These are phyloP conservation scores for Colossoma macropomum DNA, from an alignment of 2,113 vertebrate genomes.

Conservation along the genomic window DNA sequence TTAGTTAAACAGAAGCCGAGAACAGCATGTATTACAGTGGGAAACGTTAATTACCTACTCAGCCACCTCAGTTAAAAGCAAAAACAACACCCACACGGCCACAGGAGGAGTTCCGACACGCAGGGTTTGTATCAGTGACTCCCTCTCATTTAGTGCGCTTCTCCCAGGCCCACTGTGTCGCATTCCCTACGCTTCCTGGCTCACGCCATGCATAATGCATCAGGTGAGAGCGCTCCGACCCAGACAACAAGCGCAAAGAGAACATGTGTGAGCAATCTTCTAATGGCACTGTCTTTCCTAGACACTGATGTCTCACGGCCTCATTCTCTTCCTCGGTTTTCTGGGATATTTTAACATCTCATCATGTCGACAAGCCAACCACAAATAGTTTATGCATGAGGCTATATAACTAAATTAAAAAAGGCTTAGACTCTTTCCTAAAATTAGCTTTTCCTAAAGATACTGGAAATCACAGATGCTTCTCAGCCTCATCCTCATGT, in stretches of 20 bases:
- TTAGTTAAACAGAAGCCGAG: neutral
- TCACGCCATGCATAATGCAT: slow-evolving; percentile 43
- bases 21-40: slow-evolving; percentile 15
- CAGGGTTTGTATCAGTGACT: neutral
- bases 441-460: neutral
- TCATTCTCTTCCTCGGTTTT: neutral
- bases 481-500: too few species aligned
- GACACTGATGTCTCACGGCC: neutral
- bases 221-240: slow-evolving; percentile 19
- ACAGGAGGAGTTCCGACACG: slow-evolving; percentile 14
- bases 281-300: neutral
- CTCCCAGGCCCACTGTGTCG: slow-evolving; percentile 3
- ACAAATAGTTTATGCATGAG: neutral
- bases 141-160: neutral
- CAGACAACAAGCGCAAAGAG: slow-evolving; percentile 25
- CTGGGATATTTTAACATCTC: neutral
- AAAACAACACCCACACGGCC: slow-evolving; percentile 14
- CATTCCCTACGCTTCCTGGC: slow-evolving; percentile 36
- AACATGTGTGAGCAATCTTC: neutral
- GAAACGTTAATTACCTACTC: slow-evolving; percentile 38
- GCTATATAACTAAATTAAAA: neutral
- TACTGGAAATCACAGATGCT: too few species aligned
- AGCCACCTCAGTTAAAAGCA: slow-evolving; percentile 16
- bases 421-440: neutral
- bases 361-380: neutral